Conservation (phyloP, 2,888 invertebrate species). For the Rhingia rostrata region DNA sequence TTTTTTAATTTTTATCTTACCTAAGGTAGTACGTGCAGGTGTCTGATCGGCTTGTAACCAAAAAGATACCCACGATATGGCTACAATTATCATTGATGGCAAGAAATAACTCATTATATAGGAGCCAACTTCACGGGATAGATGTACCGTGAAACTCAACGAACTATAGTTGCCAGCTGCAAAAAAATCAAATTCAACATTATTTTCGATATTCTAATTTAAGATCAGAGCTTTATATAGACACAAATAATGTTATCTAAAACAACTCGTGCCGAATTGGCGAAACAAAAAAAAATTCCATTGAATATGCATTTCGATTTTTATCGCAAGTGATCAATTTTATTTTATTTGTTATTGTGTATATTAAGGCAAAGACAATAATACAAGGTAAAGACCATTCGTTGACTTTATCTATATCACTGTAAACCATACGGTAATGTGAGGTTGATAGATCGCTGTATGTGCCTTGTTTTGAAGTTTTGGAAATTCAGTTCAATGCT, state of each 20-base stretch:
- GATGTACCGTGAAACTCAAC: conserved; percentile 89
- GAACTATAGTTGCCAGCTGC: conserved; percentile 92
- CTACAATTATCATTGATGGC: conserved; percentile 93
- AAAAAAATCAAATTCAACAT: conserved; percentile 79
- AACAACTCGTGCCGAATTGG: not conserved
- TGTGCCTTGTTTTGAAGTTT: not conserved
- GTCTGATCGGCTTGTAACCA: conserved; percentile 94
- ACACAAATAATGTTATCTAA: not conserved
- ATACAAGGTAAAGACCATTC: not conserved
- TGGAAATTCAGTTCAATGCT: not conserved
- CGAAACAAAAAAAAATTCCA: not conserved
- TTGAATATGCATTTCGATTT: not conserved
- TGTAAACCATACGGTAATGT: not conserved
- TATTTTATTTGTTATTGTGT: not conserved
- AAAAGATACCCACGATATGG: conserved; percentile 94
- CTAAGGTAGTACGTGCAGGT: conserved; percentile 92
- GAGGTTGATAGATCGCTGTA: not conserved
- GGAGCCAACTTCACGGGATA: conserved; percentile 92
- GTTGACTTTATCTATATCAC: not conserved
- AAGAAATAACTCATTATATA: conserved; percentile 95
- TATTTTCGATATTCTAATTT: not conserved
- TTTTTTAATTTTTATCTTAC: conserved; percentile 81
- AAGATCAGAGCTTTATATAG: not conserved
- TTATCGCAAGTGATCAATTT: not conserved
- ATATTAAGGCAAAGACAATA: conserved; percentile 1